Percentiles rank a stretch among this genome's conserved stretches.
Conservation (phyloP, 2,888 invertebrate genomes). For the Apodemia mormo region DNA sequence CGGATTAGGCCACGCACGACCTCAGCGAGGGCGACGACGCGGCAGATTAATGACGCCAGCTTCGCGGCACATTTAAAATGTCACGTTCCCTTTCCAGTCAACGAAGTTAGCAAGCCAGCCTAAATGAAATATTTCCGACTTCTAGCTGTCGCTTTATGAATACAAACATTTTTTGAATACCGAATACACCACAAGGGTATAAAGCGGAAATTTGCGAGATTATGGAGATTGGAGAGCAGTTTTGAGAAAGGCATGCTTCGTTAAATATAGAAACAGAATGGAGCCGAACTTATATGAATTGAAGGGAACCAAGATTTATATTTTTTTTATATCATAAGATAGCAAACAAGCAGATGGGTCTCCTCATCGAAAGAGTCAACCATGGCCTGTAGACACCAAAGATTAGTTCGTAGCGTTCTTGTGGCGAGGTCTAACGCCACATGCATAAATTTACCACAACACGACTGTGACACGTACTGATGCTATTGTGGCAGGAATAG, state of each 20-base stretch:
- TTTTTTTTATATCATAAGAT: no score
- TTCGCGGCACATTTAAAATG: conserved; percentile 78
- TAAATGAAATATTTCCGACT: conserved; percentile 55
- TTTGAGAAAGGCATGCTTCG: conserved; percentile 3
- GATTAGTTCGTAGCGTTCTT: no score
- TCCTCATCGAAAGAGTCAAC: no score
- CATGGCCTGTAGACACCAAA: no score
- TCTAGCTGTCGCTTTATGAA: conserved; percentile 18
- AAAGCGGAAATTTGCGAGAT: conserved; percentile 8
- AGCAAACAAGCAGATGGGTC: no score
- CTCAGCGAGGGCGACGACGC: conserved; percentile 72
- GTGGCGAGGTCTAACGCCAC: no score
- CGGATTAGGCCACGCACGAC: conserved; percentile 75
- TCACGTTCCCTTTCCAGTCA: conserved; percentile 77
- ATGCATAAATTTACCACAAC: no score
- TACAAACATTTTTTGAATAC: conserved; percentile 16
- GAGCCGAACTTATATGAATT: background rate
- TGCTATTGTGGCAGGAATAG: no score
- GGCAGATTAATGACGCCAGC: conserved; percentile 77
- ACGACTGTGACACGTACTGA: no score
- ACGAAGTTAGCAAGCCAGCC: conserved; percentile 61
- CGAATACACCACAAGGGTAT: background rate
- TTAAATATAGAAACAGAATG: no score
- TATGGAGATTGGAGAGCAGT: background rate
- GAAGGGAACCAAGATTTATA: no score